phyloP scores from a whole-genome alignment of 2,888 invertebrate species.

The Bedellia somnulentella region DNA sequence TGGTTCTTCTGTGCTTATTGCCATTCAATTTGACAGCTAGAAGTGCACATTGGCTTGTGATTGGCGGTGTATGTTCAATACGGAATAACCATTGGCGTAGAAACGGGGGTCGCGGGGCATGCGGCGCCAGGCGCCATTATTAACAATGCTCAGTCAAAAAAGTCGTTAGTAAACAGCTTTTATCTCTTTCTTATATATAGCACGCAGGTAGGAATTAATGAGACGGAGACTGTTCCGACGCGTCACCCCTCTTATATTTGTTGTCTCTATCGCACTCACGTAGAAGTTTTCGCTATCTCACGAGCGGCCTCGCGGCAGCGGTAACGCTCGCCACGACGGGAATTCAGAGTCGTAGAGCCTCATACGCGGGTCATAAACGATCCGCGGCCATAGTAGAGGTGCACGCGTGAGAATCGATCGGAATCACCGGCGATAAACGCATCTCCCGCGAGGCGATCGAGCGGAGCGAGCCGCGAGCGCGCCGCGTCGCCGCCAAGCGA shows the following conservation, averaged over 20 bases:
- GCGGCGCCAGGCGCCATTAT: conserved; percentile 53
- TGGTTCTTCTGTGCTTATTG: too few species aligned
- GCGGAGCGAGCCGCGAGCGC: conserved; percentile 19
- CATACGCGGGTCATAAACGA: conserved; percentile 85
- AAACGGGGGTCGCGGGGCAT: conserved; percentile 35
- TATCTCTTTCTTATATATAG: conserved; percentile 61
- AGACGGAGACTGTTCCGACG: conserved; percentile 53
- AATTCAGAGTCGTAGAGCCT: conserved; percentile 83
- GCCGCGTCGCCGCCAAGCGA: conserved; percentile 68
- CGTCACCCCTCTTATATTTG: conserved; percentile 23
- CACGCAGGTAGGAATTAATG: conserved; percentile 60
- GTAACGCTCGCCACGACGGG: conserved; percentile 65
- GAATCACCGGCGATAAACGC: conserved; percentile 60
- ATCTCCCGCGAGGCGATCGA: conserved; percentile 57
- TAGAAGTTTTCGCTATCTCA: conserved; percentile 53
- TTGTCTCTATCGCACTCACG: conserved; percentile 44
- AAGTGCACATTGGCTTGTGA: conserved; percentile 61
- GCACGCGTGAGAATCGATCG: conserved; percentile 63
- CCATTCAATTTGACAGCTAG: conserved; percentile 57
- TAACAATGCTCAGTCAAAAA: conserved; percentile 55
- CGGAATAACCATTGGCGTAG: conserved; percentile 59
- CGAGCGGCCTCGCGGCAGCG: conserved; percentile 53
- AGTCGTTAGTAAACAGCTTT: conserved; percentile 61
- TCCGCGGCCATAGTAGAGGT: conserved; percentile 70
- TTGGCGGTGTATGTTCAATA: conserved; percentile 61